Base-by-base conservation (phyloP, 2,888 invertebrate genomes). In the Chymomyza fuscimana region DNA sequence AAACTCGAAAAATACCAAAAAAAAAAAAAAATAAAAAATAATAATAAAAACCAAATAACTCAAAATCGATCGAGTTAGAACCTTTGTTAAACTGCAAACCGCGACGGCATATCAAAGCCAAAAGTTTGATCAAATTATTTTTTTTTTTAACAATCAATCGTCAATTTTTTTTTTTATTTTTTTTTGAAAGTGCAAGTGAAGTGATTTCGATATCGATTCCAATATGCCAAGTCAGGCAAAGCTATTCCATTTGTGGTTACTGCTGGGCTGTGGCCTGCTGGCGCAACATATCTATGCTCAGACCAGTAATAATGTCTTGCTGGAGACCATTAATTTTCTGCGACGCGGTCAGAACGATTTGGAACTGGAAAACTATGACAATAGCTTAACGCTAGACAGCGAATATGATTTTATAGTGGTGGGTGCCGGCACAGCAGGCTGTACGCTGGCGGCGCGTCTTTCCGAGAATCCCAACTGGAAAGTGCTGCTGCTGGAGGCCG, bases 401-500 rank as follows among this genome's bases (percentile, higher is more conserved):
- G 94, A 95, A 87, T 96, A 95, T 83, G 96, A 96, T 88, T 97
- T 96, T 80, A 94, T 96, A 63, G 92, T 96, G 19, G 94, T 96
- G 4, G 96, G 96, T 1, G 96, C 96, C 0, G 96, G 96, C 2
- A 96, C 96, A 0, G 96, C 96, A 0, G 96, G 96, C 1, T 95
- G 96, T 73, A 94, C 95, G 0, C 72, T 96, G 6, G 96, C 96
- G 0, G 95, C 95, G 72, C 93, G 96, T 52, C 91, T 97, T 5
- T 93, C 94, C 1, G 96, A 96, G 91, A 93, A 95, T 76, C 93
- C 94, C 0, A 92, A 94, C 12, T 95, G 95, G 94, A 94, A 94
- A 73, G 89, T 92, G 1, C 91, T 96, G 7, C 92, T 96, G 0
- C 91, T 96, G 50, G 96, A 96, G 92, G 96, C 96, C 2, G 96